Evolutionary conservation across 35 echinoderm and acorn worm genomes (phyloP).

Genomic region (Anneissia japonica): DNA sequence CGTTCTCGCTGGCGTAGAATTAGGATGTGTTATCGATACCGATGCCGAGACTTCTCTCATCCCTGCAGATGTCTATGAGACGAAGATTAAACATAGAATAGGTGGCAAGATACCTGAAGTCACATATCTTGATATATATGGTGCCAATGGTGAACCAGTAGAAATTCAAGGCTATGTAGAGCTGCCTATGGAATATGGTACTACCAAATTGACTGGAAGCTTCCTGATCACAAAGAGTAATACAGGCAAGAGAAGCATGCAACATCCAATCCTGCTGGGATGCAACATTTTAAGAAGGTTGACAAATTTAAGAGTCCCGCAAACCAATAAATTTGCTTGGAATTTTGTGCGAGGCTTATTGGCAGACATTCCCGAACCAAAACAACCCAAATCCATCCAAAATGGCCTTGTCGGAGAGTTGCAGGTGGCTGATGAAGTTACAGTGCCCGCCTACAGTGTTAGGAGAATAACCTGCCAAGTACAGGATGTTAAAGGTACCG

Average conservation of each 20-base stretch:
- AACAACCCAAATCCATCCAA: not conserved
- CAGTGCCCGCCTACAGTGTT: not conserved
- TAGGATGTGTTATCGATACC: conserved; percentile 22
- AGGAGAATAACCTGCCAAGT: not conserved
- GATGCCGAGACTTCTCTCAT: not conserved
- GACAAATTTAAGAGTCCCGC: not conserved
- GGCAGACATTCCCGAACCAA: not conserved
- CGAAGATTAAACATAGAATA: not conserved
- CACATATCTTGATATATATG: not conserved
- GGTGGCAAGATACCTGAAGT: not conserved
- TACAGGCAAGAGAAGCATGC: not conserved
- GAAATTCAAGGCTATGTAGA: not conserved
- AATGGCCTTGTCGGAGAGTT: not conserved
- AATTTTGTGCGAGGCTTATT: not conserved
- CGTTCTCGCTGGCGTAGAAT: conserved; percentile 2
- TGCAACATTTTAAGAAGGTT: conserved; percentile 18
- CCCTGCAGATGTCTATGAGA: not conserved
- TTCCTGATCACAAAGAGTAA: conserved; percentile 5
- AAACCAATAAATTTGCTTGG: not conserved
- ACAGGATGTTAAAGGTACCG: not conserved
- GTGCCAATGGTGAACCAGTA: not conserved
- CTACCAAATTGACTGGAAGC: not conserved
- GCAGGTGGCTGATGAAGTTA: not conserved
- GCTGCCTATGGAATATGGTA: not conserved
- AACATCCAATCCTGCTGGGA: not conserved